Evolutionary conservation across 2,113 vertebrate species (phyloP).

Genomic region (Tiliqua scincoides): DNA sequence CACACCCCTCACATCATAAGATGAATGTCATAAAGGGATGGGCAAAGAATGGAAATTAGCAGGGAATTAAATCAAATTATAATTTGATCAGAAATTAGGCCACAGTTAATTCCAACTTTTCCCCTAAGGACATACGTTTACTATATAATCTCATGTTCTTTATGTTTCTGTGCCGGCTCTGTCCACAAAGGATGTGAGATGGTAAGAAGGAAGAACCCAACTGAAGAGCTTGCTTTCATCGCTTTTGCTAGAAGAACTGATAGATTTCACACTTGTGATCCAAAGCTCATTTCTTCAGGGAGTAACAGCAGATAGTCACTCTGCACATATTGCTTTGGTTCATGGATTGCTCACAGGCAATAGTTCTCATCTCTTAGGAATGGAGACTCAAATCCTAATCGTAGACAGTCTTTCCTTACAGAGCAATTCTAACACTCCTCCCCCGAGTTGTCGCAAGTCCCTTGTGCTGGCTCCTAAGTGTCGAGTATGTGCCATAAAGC

Average conservation of each 20-base stretch:
- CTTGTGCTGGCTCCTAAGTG: too few species aligned
- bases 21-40: not conserved
- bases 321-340: not conserved
- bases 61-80: not conserved
- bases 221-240: not conserved
- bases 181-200: not conserved
- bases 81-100: not conserved
- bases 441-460: too few species aligned
- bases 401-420: not conserved
- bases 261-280: not conserved
- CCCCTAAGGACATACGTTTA: not conserved
- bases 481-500: too few species aligned
- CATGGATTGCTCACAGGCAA: not conserved
- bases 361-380: not conserved
- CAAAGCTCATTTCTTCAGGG: not conserved
- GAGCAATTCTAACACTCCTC: too few species aligned
- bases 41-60: not conserved
- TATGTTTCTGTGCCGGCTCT: not conserved
- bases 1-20: slow-evolving; percentile 3
- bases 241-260: not conserved
- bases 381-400: not conserved
- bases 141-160: not conserved
- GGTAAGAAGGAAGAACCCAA: not conserved
- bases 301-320: not conserved
- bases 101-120: not conserved